Base-by-base conservation (phyloP, 2,888 invertebrate species). In the Cosmorhoe ocellata region DNA sequence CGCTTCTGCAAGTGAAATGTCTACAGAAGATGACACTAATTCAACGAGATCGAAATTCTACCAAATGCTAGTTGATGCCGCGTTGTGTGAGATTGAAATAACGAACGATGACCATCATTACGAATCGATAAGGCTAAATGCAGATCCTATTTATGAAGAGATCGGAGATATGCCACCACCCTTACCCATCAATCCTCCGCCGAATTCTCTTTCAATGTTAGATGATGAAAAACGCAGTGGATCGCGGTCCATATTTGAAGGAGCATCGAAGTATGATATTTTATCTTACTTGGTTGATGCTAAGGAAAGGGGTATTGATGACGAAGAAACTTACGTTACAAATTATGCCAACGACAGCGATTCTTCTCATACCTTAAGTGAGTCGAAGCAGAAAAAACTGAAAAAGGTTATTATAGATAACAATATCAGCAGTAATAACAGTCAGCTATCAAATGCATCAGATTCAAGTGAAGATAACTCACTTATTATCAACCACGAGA, bases 261-360 rank as follows among this genome's bases (percentile, higher is more conserved):
- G 96, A 41, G 95, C 95, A 51, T 96, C 96, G 9, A 97, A 97
- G 77, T 96, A 97, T 69, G 97, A 98, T 71, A 96, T 98, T 67
- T 90, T 98, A 41, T 96, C 95, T 53, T 97, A 97, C 73, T 90
- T 98, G 58, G 97, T 97, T 54, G 97, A 96, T 77, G 95, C 96
- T 53, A 95, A 95, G 84, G 95, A 95, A 79, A 90, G 94, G 58
- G 94, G 94, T 3, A 92, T 94, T 48, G 92, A 93, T 63, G 91
- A 93, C 48, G 94, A 94, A 82, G 94, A 94, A 73, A 90, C 92
- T n/a, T 94, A 94, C 63, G 93, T 93, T 18, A 94, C 92, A 62
- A 92, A 84, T 64, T 92, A 93, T 61, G 90, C 82, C 34, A 90
- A 87, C 67, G 90, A 92, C 34, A 88, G 81, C 57, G 91, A 90